A percentile compares a stretch with the other conserved stretches of the same genome.
Conservation (phyloP, 2,113 vertebrate genomes). For the Labeo catla region DNA sequence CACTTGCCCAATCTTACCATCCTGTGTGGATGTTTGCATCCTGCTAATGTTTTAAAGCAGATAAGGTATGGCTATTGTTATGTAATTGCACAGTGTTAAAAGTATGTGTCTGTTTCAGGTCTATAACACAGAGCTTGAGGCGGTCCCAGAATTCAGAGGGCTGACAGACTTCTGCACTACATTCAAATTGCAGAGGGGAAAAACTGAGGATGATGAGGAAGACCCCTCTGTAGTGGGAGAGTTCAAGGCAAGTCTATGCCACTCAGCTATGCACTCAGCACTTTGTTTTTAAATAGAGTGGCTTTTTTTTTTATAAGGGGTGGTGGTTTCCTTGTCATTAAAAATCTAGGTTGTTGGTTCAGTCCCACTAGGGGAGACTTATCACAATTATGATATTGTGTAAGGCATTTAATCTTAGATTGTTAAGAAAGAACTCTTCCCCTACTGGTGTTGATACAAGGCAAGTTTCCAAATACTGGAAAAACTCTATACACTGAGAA, state of each 20-base stretch:
- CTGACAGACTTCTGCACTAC: slow-evolving; percentile 95
- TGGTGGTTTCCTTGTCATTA: not conserved
- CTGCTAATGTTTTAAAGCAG: slow-evolving; percentile 8
- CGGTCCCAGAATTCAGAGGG: slow-evolving; percentile 85
- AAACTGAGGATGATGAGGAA: slow-evolving; percentile 82
- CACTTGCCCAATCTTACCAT: not conserved
- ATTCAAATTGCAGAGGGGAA: slow-evolving; percentile 91
- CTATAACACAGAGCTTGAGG: slow-evolving; percentile 85
- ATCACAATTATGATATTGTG: not conserved
- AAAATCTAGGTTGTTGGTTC: not conserved
- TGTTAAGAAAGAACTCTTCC: not conserved
- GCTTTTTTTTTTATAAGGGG: slow-evolving; percentile 4
- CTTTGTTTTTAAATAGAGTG: not conserved
- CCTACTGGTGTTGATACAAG: not conserved
- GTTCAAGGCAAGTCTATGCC: slow-evolving; percentile 81
- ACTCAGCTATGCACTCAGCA: not conserved
- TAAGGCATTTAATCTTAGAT: not conserved
- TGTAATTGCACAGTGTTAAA: slow-evolving; percentile 1
- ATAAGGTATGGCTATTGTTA: not conserved
- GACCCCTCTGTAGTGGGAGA: slow-evolving; percentile 95
- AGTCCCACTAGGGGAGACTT: not conserved
- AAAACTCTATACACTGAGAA: no score
- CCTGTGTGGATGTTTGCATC: not conserved
- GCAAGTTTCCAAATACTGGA: not conserved
- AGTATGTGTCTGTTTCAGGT: slow-evolving; percentile 72